Conservation (phyloP, 2,888 invertebrate genomes). For the Eupithecia inturbata region DNA sequence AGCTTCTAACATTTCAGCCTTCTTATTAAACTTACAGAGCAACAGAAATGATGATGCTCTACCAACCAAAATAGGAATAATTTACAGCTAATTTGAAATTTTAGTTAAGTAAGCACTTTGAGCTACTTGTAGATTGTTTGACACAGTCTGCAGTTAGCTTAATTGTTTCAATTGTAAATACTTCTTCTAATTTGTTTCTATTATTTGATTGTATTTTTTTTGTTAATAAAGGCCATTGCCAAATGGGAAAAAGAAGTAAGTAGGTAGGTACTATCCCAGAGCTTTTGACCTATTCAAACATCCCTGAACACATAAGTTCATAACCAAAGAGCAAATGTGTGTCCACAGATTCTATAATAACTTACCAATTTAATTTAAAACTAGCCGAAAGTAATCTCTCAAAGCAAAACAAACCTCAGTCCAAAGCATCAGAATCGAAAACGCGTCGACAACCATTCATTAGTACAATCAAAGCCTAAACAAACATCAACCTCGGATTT, state of each 20-base stretch:
- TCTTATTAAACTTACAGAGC: not conserved
- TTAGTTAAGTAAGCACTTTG: too few relatives aligned
- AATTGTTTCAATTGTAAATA: too few relatives aligned
- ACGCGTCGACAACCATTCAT: conserved; percentile 48
- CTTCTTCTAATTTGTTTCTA: too few relatives aligned
- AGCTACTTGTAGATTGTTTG: too few relatives aligned
- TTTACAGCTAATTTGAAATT: conserved; percentile 1
- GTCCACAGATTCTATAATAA: conserved; percentile 32
- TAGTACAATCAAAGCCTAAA: conserved; percentile 71
- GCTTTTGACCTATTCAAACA: not conserved
- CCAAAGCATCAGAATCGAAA: conserved; percentile 23
- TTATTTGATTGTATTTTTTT: too few relatives aligned
- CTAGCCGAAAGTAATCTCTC: conserved; percentile 34
- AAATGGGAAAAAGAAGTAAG: too few relatives aligned
- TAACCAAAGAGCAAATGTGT: not conserved
- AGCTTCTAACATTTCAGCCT: not conserved
- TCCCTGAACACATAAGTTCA: not conserved
- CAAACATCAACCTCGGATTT: conserved; percentile 64
- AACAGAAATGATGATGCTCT: not conserved
- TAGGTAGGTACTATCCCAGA: not conserved
- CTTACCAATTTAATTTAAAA: conserved; percentile 42
- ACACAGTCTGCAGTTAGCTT: too few relatives aligned
- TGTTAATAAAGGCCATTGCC: too few relatives aligned
- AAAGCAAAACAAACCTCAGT: conserved; percentile 24
- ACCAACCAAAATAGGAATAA: not conserved